Evolutionary conservation across 2,113 vertebrate genomes (phyloP).

Genomic region (Mionectes macconnelli): DNA sequence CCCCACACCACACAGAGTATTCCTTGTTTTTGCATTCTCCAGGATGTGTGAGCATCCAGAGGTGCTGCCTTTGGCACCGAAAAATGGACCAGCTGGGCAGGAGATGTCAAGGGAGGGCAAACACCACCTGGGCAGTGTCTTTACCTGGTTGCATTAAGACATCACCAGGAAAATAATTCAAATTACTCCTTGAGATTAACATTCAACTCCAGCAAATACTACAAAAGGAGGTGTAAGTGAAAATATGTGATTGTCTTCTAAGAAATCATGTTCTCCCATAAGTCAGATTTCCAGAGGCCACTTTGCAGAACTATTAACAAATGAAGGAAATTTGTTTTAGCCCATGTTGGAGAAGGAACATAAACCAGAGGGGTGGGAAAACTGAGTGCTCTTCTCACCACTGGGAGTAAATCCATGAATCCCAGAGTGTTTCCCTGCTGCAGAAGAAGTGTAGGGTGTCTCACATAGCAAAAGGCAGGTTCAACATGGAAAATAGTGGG

Average conservation of each 20-base stretch:
- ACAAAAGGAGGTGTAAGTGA: not conserved
- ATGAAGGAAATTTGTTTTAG: slow-evolving; percentile 18
- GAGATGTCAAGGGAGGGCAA: not conserved
- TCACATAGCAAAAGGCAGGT: not conserved
- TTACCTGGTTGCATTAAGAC: slow-evolving; percentile 21
- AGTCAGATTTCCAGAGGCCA: slow-evolving; percentile 11
- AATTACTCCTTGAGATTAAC: not conserved
- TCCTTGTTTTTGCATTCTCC: slow-evolving; percentile 40
- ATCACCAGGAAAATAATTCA: slow-evolving; percentile 21
- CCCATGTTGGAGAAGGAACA: not conserved
- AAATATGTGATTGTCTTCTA: not conserved
- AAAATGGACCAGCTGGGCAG: not conserved
- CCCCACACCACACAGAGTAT: slow-evolving; percentile 21
- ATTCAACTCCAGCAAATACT: slow-evolving; percentile 2
- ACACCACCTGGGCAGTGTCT: not conserved
- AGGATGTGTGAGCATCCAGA: not conserved
- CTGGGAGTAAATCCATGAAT: not conserved
- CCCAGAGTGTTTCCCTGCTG: not conserved
- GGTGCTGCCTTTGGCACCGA: not conserved
- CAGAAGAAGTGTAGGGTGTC: not conserved
- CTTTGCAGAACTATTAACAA: not conserved
- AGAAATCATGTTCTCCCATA: not conserved
- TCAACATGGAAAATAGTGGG: accelerated
- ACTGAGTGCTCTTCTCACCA: accelerated
- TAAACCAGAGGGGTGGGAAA: not conserved